phyloP scores from a whole-genome alignment of 2,797 vertebrate genomes.

The Gymnodraco acuticeps region DNA sequence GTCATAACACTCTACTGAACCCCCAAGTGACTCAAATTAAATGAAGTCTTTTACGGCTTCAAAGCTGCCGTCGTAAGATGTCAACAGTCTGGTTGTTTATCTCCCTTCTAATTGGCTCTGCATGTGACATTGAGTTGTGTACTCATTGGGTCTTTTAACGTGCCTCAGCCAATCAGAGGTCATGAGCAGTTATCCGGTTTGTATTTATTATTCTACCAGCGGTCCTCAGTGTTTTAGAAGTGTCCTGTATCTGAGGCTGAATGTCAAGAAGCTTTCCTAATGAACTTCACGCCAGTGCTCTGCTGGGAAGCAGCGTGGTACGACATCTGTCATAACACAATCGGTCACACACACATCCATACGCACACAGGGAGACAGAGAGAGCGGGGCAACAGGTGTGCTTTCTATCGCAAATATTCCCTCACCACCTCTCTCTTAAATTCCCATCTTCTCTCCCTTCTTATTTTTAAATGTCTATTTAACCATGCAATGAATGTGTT shows the following conservation, averaged over 20 bases:
- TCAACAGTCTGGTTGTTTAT: slow-evolving; percentile 5
- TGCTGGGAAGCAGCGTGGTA: slow-evolving; percentile 75
- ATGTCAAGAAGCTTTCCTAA: slow-evolving; percentile 66
- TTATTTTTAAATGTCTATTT: neutral
- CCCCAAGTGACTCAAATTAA: neutral
- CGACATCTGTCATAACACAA: slow-evolving; percentile 80
- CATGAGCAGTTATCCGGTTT: neutral
- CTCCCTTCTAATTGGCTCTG: neutral
- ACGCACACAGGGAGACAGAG: slow-evolving; percentile 31
- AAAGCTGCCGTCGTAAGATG: neutral
- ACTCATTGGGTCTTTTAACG: neutral
- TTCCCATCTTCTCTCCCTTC: neutral
- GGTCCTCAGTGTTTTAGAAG: slow-evolving; percentile 62
- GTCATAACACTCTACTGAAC: neutral
- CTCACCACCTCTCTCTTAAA: slow-evolving; percentile 1
- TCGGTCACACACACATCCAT: slow-evolving; percentile 34
- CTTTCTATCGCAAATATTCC: slow-evolving; percentile 28
- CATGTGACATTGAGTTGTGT: slow-evolving; percentile 8
- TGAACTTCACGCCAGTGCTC: slow-evolving; percentile 67
- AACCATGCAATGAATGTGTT: too few species aligned
- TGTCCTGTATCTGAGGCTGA: slow-evolving; percentile 65
- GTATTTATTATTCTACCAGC: slow-evolving; percentile 68
- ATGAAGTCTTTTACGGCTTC: neutral
- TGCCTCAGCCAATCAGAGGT: slow-evolving; percentile 11
- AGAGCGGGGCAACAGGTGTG: slow-evolving; percentile 62